Percentiles rank a stretch among this genome's conserved stretches.
Conservation (phyloP, 2,113 vertebrate genomes). For the Anolis carolinensis region DNA sequence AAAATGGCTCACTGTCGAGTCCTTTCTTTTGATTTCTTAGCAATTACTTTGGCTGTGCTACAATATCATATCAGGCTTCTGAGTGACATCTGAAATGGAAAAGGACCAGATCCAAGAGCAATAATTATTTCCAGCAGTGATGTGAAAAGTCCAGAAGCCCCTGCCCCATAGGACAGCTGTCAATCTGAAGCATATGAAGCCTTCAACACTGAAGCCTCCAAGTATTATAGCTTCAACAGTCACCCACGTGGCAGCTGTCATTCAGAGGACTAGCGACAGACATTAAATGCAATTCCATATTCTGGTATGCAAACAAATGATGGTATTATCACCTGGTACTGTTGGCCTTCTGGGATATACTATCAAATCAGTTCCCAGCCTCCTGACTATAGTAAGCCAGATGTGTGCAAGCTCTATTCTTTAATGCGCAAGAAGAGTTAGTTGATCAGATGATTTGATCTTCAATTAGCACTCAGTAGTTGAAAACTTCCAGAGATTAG, state of each 20-base stretch:
- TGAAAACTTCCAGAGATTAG: background rate
- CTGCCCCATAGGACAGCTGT: slow-evolving; percentile 2
- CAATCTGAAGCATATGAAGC: slow-evolving; percentile 15
- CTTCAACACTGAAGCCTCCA: slow-evolving; percentile 7
- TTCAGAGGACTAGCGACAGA: background rate
- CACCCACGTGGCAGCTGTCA: slow-evolving; percentile 3
- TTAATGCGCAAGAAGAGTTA: background rate
- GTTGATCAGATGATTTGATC: background rate
- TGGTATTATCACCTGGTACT: background rate
- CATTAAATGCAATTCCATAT: background rate
- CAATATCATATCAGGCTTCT: background rate
- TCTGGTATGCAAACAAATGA: background rate
- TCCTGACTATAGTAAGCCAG: background rate
- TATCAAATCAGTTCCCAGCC: background rate
- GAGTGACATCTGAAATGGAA: background rate
- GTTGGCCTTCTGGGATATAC: background rate
- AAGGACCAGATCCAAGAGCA: background rate
- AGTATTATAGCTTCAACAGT: background rate
- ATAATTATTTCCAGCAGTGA: slow-evolving; percentile 13
- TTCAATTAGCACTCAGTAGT: background rate
- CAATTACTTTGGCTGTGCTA: background rate
- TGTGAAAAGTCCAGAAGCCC: background rate
- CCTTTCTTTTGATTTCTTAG: background rate
- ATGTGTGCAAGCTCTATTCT: background rate
- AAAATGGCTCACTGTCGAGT: background rate